phyloP scores from a whole-genome alignment of 2,888 invertebrate species.

The Calliphora vomitoria region DNA sequence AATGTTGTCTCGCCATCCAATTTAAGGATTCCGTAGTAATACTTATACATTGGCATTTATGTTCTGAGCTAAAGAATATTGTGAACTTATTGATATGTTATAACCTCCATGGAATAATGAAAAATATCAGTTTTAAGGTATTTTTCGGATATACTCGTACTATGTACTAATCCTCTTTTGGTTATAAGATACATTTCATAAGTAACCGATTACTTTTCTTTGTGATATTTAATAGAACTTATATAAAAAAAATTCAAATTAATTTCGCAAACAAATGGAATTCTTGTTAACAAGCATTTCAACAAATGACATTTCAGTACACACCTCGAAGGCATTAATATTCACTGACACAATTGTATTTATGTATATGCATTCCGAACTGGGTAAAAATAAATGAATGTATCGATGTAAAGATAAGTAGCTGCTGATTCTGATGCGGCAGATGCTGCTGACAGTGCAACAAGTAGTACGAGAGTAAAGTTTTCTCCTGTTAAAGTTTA shows the following conservation, averaged over 20 bases:
- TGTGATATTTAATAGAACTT: not conserved
- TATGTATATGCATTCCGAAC: not conserved
- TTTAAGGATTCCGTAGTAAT: too few relatives aligned
- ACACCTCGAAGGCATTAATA: constrained; percentile 82
- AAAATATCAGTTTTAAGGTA: too few relatives aligned
- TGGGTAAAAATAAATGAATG: constrained; percentile 17
- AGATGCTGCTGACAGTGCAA: constrained; percentile 1
- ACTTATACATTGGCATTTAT: too few relatives aligned
- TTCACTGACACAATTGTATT: constrained; percentile 75
- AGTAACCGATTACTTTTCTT: constrained; percentile 30
- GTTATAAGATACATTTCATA: not conserved
- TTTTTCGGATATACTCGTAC: too few relatives aligned
- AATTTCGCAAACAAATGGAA: constrained; percentile 48
- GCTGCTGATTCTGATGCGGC: constrained; percentile 9
- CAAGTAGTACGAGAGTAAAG: not conserved
- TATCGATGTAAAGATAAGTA: constrained; percentile 53
- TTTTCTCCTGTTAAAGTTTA: constrained; percentile 7
- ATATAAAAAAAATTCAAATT: constrained; percentile 11
- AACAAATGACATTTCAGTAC: constrained; percentile 82
- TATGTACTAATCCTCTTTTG: too few relatives aligned
- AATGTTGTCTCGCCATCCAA: too few relatives aligned
- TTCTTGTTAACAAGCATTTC: constrained; percentile 82
- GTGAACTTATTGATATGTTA: too few relatives aligned
- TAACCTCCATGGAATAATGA: too few relatives aligned
- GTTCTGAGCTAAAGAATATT: too few relatives aligned